Evolutionary conservation across 2,888 invertebrate species (phyloP).

Genomic region (Aphidius colemani): DNA sequence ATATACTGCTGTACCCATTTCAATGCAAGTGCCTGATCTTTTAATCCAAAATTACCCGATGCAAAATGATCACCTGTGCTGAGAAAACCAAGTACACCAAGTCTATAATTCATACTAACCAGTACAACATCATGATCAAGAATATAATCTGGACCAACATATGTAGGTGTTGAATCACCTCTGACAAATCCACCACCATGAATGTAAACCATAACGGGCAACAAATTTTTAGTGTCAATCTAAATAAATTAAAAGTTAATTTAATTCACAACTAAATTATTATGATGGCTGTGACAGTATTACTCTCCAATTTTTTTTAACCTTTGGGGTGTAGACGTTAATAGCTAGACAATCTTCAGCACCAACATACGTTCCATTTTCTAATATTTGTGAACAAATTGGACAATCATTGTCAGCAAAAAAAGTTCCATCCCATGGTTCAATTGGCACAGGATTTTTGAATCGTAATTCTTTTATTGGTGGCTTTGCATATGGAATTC

Average conservation of each 20-base stretch:
- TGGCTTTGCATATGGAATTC: slow-evolving; percentile 39
- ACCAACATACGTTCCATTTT: slow-evolving; percentile 23
- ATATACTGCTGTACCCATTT: slow-evolving; percentile 39
- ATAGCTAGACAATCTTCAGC: slow-evolving; percentile 35
- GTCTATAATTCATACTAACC: slow-evolving; percentile 42
- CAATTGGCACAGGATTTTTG: slow-evolving; percentile 34
- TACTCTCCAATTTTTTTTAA: slow-evolving; percentile 14
- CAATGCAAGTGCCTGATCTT: slow-evolving; percentile 39
- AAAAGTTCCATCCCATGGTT: slow-evolving; percentile 35
- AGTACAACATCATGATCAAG: slow-evolving; percentile 41
- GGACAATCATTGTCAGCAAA: slow-evolving; percentile 29
- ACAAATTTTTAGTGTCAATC: slow-evolving; percentile 24
- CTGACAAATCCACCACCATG: slow-evolving; percentile 35
- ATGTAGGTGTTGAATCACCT: slow-evolving; percentile 28
- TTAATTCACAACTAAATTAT: neutral
- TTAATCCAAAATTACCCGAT: slow-evolving; percentile 41
- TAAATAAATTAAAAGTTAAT: slow-evolving; percentile 19
- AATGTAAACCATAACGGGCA: slow-evolving; percentile 41
- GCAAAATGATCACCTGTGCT: slow-evolving; percentile 39
- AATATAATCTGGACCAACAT: slow-evolving; percentile 36
- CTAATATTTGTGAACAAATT: slow-evolving; percentile 34
- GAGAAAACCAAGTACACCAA: slow-evolving; percentile 41
- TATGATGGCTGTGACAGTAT: neutral
- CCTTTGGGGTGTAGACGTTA: slow-evolving; percentile 37
- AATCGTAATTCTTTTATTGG: slow-evolving; percentile 38